A percentile compares a stretch with the other conserved stretches of the same genome.
phyloP scores from a whole-genome alignment of 2,888 invertebrate species.

The Erannis defoliaria region DNA sequence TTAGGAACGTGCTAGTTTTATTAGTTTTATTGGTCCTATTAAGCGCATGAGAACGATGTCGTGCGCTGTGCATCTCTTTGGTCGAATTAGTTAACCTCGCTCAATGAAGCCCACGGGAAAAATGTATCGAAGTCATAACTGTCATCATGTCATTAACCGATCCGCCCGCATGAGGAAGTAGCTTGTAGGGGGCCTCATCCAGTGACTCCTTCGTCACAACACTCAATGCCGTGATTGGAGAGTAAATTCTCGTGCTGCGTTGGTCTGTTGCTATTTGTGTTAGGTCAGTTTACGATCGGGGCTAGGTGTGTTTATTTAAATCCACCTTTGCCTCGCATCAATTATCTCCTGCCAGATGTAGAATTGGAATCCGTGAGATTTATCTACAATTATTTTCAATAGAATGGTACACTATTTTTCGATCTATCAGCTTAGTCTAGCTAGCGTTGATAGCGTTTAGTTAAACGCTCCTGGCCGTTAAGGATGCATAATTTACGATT shows the following conservation, averaged over 20 bases:
- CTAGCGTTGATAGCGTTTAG: conserved; percentile 15
- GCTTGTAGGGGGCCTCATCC: conserved; percentile 71
- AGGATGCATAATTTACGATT: conserved; percentile 37
- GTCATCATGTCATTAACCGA: conserved; percentile 78
- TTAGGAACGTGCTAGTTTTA: conserved; percentile 56
- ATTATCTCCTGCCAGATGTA: conserved; percentile 19
- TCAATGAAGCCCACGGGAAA: conserved; percentile 78
- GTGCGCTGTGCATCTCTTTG: conserved; percentile 68
- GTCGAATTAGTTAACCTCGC: conserved; percentile 80
- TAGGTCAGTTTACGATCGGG: conserved; percentile 49
- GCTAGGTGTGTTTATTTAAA: conserved; percentile 52
- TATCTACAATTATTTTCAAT: conserved; percentile 3
- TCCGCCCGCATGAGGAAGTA: conserved; percentile 83
- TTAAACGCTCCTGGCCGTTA: conserved; percentile 32
- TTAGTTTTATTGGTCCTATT: conserved; percentile 78
- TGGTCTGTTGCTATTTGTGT: conserved; percentile 56
- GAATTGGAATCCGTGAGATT: not conserved
- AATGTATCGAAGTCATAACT: conserved; percentile 73
- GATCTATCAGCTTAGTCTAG: conserved; percentile 18
- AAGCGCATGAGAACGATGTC: conserved; percentile 62
- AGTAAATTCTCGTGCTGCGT: conserved; percentile 50
- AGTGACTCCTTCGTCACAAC: conserved; percentile 60
- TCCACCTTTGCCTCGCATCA: conserved; percentile 33
- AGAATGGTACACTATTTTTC: conserved; percentile 2
- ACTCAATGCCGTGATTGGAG: conserved; percentile 49